Base-by-base conservation (phyloP, 2,888 invertebrate genomes). In the Dugesia japonica region DNA sequence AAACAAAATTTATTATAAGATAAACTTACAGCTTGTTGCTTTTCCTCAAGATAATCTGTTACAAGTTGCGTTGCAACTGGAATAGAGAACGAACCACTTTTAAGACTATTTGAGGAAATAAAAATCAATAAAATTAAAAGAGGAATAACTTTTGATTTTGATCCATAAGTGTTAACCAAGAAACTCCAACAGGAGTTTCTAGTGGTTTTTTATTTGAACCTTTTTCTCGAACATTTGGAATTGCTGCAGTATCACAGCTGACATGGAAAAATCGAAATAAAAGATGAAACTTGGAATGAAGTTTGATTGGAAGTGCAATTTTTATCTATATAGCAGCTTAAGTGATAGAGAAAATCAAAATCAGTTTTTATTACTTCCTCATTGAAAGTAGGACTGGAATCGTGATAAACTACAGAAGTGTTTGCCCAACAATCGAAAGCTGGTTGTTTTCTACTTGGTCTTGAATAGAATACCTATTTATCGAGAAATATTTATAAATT, bases 231-330 rank as follows among this genome's bases (percentile, higher is more conserved):
- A n/a, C 28, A 23, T 26, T 26, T 20, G 42, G 27, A 76, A 42
- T 42, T 7, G 38, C 77, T 17, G 78, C 79, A 17, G 81, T 81
- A 77, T 84, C 84, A 80, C 95, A 94, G 78, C 93, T 92, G 79
- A 98, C 91, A 84, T 97, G 97, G 82, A 91, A 90, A 86, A 97
- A 95, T 1, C 92, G 91, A 86, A 97, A 95, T 75, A 97, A 87
- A 77, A 98, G 85, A 83, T 97, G 97, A 85, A 95, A 95, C 75
- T 89, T 89, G 0, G 89, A 85, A 71, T 91, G 89, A 74, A 97
- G 86, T 79, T 91, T 90, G 23, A 91, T 88, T 0, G 97, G 97
- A 38, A 97, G 86, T 27, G 90, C 88, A 78, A 97, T 87, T 87
- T 97, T 97, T 72, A 94, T 89, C 84, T 87, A 80, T 4, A 78